These are phyloP conservation scores for Apostichopus japonicus DNA, from an alignment of 35 echinoderm and acorn worm species.

Conservation along the genomic window DNA sequence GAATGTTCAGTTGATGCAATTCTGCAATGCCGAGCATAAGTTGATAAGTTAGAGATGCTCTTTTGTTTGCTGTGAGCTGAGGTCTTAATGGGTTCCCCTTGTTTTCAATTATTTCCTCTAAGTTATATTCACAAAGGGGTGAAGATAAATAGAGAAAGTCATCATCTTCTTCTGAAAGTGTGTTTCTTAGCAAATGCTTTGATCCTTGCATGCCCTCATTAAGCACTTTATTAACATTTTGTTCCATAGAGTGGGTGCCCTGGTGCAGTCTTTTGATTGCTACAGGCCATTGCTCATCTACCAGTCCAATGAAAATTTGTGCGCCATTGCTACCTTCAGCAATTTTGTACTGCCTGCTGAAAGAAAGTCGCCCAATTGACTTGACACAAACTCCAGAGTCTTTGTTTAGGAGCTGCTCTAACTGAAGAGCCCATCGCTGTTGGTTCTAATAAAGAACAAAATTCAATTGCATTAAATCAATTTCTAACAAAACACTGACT, in stretches of 20 bases:
- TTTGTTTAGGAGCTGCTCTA: neutral
- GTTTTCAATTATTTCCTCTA: neutral
- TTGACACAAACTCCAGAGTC: neutral
- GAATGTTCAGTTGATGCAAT: neutral
- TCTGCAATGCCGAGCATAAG: neutral
- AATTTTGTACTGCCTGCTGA: neutral
- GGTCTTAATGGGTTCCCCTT: neutral
- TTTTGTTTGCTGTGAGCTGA: neutral
- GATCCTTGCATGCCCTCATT: neutral
- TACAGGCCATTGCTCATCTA: neutral
- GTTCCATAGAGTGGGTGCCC: neutral
- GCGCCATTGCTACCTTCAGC: slow-evolving; percentile 27
- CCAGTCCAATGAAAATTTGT: slow-evolving; percentile 8
- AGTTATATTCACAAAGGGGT: neutral
- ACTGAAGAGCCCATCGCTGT: neutral
- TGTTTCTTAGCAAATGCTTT: neutral
- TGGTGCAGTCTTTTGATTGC: neutral
- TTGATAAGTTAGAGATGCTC: neutral
- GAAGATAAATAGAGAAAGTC: neutral
- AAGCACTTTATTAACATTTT: neutral
- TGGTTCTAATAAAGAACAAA: slow-evolving; percentile 5
- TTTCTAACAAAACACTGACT: too few species aligned
- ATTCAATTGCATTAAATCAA: neutral
- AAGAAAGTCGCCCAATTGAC: neutral
- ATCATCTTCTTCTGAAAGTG: neutral